Evolutionary conservation across 2,113 vertebrate genomes (phyloP), one percentile per base, ranked within the genome.

Genomic region (Tapirus terrestris): DNA sequence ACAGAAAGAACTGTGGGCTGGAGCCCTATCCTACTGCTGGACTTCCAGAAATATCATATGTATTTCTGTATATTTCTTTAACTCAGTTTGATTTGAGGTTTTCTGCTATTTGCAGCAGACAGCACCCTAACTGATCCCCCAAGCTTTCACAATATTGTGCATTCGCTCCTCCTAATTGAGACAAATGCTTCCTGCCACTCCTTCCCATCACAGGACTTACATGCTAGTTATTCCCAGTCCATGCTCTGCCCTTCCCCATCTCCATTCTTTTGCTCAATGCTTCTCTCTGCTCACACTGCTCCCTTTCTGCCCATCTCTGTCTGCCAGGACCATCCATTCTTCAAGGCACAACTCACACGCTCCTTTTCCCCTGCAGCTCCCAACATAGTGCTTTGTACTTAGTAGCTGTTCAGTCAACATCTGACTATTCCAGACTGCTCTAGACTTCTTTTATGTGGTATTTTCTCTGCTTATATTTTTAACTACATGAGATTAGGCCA

Each of bases 321-420:
- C 39, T 45, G 16, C 21, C 0, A 1, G 13, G 36, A 51, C 11
- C 14, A 48, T 68, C 33, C 10, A 4, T 1, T 51, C 82, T n/a
- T 8, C 23, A 51, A 65, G 63, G 68, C 48, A 70, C 10, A 48
- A 18, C 20, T 29, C 67, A 4, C 0, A 0, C 36, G 33, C 43
- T 56, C 51, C 4, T 39, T 75, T 11, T 36, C 58, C 21, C 61
- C n/a, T 17, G 67, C 8, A 33, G 95, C 53, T 67, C 63, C 82
- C 17, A 36, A 10, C 13, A 8, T 11, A 31, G 27, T 2, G 25
- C 63, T 43, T 8, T 14, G 23, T 21, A 33, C 43, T 58, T 36
- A 65, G 21, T 27, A 60, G 53, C 43, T 36, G 65, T 56, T 67
- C 16, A 48, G 3, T 67, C 39, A 84, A 53, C 70, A 63, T 4